Base-by-base conservation (phyloP, 2,797 vertebrate species). In the Danio choprae region DNA sequence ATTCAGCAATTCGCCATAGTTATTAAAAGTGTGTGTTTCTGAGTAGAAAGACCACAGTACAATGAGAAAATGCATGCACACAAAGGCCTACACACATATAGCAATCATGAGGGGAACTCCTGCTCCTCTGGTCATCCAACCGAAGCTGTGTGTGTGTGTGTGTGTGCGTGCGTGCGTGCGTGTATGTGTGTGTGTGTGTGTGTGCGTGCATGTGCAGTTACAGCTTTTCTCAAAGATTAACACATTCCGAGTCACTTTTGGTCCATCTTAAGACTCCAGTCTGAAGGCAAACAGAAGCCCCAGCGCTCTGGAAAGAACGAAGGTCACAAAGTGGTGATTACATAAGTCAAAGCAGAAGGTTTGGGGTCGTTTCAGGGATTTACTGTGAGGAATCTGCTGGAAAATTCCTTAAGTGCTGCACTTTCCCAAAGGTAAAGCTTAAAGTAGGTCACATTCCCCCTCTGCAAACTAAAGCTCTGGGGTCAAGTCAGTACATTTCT, bases 251-350 rank as follows among this genome's bases (percentile, higher is more conserved):
- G 70, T 70, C 75, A 53, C 76, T 81, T 72, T 81, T 55, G 71
- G 81, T 81, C 81, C 78, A 81, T 74, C 77, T 83, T 81, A 85
- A 84, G 88, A 88, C 85, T 89, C 85, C 83, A 73, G 74, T 89
- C 87, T 86, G 84, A 88, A 89, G 86, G 83, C 86, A 81, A 86
- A 90, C 84, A 87, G 88, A 84, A 79, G 86, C 85, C 86, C 82
- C 81, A 81, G 86, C 81, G 59, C 85, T 86, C 87, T 65, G 48
- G 69, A 75, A 11, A 80, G 81, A 89, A 84, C 86, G 59, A 84
- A 87, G 87, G 87, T 87, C 87, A 90, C 69, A 72, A 89, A 60
- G 69, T 62, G 51, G 29, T 51, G 20, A 86, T 91, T 89, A 84
- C 86, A 86, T 85, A 87, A 90, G 69, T 74, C 77, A 70, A 73